phyloP scores from a whole-genome alignment of 1,140 invertebrate genomes.

The Pantala flavescens region DNA sequence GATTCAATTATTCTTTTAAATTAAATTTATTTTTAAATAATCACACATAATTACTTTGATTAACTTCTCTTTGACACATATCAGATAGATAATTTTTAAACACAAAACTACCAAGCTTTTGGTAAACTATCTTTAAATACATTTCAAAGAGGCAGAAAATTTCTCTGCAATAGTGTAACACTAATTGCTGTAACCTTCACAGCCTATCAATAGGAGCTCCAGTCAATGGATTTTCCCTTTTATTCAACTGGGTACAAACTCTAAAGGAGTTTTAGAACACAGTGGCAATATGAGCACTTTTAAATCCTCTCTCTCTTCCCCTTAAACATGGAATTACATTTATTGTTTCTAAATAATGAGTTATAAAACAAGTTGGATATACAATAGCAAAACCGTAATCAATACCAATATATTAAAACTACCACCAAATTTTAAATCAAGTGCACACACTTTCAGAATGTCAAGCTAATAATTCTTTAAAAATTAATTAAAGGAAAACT shows the following conservation, averaged over 20 bases:
- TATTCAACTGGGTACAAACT: conserved; percentile 6
- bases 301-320: not conserved
- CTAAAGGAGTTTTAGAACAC: not conserved
- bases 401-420: no score
- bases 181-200: conserved; percentile 1
- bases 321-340: not conserved
- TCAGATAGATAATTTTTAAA: conserved; percentile 1
- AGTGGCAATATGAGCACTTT: conserved; percentile 9
- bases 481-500: no score
- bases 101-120: conserved; percentile 1
- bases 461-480: no score
- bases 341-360: no score
- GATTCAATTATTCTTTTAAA: no score
- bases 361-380: no score
- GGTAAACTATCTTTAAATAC: not conserved
- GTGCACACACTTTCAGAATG: no score
- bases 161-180: not conserved
- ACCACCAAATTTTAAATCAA: no score
- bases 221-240: conserved; percentile 3
- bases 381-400: no score
- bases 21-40: no score
- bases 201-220: not conserved
- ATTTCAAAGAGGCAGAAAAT: not conserved
- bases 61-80: conserved; percentile 3
- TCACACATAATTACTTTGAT: not conserved